Base-by-base conservation (phyloP, 1,140 invertebrate species). In the Aphidius ervi region DNA sequence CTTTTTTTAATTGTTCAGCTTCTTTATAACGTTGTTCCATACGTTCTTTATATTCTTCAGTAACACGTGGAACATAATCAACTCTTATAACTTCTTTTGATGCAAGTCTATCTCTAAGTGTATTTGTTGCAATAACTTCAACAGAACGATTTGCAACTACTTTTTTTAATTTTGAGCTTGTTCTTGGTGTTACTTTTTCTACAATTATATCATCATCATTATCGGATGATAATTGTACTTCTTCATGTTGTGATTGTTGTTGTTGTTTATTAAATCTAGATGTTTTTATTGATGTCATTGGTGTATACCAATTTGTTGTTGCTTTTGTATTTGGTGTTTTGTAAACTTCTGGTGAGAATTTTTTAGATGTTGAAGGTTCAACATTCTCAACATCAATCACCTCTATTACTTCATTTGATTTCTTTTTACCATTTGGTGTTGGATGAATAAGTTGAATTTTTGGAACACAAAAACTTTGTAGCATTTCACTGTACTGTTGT, bases 401-500 rank as follows among this genome's bases (percentile, higher is more conserved):
- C 50, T 77, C 71, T 6, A 69, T 40, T 5, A 46, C 10, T 49
- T 72, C 54, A 20, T 63, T 63, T 5, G 45, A 9, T 4, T 60
- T 9, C 41, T 56, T 39, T n/a, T 62, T 46, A n/a, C 56, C 63
- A 4, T 67, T 55, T 10, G 48, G 42, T 56, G 69, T 70, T 23
- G 50, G 47, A 5, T 63, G 50, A 20, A 69, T 4, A 20, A 68
- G 40, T 7, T 72, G 56, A 43, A 65, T 61, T 37, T 65, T 66
- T 7, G 57, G 63, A 5, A 71, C 67, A 9, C 71, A 23, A 59
- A 72, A 75, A 56, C 70, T 72, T 40, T 74, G 66, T 5, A 80
- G 37, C 61, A 80, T 46, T 31, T 74, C 65, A 16, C 68, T 58
- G 40, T 80, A 79, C n/a, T 76, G 67, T 53, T 65, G 62, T 55